A percentile compares a stretch with the other conserved stretches of the same genome.
Conservation (phyloP, 2,888 invertebrate genomes). For the Horisme vitalbata region DNA sequence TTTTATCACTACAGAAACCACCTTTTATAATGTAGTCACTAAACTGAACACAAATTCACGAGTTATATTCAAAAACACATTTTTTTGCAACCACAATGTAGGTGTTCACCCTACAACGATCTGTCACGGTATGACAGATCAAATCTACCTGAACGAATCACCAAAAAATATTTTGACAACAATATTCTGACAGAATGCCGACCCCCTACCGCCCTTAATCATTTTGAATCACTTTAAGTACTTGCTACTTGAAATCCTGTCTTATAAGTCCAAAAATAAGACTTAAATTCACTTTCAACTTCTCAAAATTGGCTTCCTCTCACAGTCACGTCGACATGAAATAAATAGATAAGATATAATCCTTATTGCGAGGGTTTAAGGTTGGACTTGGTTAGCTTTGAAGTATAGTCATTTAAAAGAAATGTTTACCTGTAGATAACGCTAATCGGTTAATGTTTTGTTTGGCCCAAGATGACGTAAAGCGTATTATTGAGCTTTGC, state of each 20-base stretch:
- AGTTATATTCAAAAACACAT: constrained; percentile 1
- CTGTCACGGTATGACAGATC: constrained; percentile 53
- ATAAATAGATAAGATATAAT: constrained; percentile 29
- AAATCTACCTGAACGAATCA: constrained; percentile 63
- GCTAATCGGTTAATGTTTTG: constrained; percentile 74
- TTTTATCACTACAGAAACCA: no score
- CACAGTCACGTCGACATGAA: constrained; percentile 24
- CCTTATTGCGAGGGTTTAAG: constrained; percentile 30
- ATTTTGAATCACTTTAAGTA: constrained; percentile 31
- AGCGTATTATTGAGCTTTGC: constrained; percentile 36
- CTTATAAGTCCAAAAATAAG: constrained; percentile 16
- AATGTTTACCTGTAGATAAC: constrained; percentile 73
- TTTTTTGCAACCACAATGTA: constrained; percentile 37
- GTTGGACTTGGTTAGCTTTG: constrained; percentile 19
- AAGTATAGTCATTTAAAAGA: constrained; percentile 60
- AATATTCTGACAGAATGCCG: constrained; percentile 62
- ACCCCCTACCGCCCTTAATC: constrained; percentile 59
- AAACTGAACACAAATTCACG: no score
- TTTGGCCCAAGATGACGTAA: constrained; percentile 60
- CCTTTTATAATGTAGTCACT: no score
- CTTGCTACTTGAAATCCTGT: background rate
- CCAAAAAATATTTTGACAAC: constrained; percentile 70
- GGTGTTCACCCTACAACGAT: constrained; percentile 49
- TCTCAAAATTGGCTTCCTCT: no score
- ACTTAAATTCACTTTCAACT: constrained; percentile 2